Conservation (phyloP, 2,113 vertebrate genomes). For the Grantiella picta region DNA sequence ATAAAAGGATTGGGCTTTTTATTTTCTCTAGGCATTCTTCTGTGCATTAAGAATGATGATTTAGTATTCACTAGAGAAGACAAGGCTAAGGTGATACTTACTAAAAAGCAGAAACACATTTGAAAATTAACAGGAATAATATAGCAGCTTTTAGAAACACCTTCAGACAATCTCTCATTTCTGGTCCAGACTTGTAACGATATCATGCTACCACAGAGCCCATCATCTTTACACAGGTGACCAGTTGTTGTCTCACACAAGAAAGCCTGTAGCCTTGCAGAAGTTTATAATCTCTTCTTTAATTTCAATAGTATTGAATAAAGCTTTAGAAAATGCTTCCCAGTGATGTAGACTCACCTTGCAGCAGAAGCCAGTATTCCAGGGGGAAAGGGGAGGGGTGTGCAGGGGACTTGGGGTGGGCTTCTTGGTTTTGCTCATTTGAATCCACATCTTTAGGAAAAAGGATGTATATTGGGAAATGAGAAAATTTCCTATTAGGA, state of each 20-base stretch:
- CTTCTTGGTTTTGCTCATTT: not conserved
- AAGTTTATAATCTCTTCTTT: not conserved
- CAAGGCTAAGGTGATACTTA: not conserved
- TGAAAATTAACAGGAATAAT: not conserved
- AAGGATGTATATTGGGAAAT: not conserved
- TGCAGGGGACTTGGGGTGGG: not conserved
- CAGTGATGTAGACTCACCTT: not conserved
- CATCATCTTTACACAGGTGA: not conserved
- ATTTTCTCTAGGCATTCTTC: not conserved
- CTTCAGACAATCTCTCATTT: not conserved
- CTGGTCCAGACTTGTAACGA: not conserved
- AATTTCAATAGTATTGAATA: not conserved
- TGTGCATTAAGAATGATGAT: not conserved
- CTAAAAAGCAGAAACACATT: not conserved
- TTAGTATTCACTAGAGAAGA: not conserved
- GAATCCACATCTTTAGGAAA: not conserved
- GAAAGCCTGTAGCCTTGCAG: not conserved
- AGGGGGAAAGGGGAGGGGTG: rapidly evolving
- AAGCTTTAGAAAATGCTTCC: not conserved
- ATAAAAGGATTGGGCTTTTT: not conserved
- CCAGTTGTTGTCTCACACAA: not conserved
- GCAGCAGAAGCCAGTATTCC: not conserved
- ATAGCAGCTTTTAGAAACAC: not conserved
- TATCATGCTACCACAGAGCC: not conserved
- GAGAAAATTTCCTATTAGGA: not conserved